Evolutionary conservation across 2,888 invertebrate genomes (phyloP).

Genomic region (Craniophora ligustri): DNA sequence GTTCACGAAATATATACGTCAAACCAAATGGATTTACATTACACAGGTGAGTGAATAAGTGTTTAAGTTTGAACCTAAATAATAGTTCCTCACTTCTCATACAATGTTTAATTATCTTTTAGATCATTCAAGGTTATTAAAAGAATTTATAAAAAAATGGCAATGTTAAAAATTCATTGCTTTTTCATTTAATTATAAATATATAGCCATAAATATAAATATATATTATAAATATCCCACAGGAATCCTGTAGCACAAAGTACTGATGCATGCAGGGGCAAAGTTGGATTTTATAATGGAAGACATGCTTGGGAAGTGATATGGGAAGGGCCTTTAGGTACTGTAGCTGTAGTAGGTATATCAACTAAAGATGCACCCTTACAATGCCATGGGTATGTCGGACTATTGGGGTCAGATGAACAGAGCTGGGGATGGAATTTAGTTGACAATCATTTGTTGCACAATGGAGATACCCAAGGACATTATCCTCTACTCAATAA

Average conservation of each 20-base stretch:
- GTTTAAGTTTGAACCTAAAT: no score
- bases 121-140: no score
- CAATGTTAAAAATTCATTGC: no score
- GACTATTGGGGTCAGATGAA: constrained; percentile 97
- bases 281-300: constrained; percentile 96
- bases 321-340: constrained; percentile 99
- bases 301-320: constrained; percentile 99
- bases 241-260: constrained; percentile 99
- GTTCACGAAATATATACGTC: constrained; percentile 98
- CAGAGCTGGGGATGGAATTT: constrained; percentile 99
- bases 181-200: no score
- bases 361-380: constrained; percentile 98
- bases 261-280: constrained; percentile 97
- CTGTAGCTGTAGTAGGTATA: constrained; percentile 98
- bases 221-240: constrained; percentile 40
- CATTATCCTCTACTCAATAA: constrained; percentile 98
- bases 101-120: no score
- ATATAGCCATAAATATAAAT: no score
- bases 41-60: constrained; percentile 94
- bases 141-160: no score
- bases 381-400: constrained; percentile 98
- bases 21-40: constrained; percentile 99
- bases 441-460: constrained; percentile 98
- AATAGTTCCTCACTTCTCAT: no score
- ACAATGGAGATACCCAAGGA: constrained; percentile 98